Evolutionary conservation across 2,888 invertebrate genomes (phyloP), one percentile per base, ranked within the genome.

Genomic region (Pristionchus mayeri): DNA sequence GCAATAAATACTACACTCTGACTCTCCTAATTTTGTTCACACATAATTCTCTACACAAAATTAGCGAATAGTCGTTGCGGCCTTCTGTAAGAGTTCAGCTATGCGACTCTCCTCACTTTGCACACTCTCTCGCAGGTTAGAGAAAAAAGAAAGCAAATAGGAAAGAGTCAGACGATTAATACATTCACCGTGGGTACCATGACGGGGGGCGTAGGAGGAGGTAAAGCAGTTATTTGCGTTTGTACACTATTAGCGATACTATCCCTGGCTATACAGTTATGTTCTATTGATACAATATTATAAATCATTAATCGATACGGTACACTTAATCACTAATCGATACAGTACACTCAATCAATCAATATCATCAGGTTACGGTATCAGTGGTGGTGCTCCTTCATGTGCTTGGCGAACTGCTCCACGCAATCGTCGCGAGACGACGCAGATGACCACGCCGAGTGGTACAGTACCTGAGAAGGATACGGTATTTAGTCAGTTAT

Each of bases 401-500:
- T 89, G 82, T 89, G 89, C 30, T 87, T 87, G 21, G 86, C 86
- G 81, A 89, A 90, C 40, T 87, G 86, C 76, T 90, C 89, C 54
- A 89, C 91, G 85, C 92, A 93, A 57, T 92, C 93, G 86, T 94
- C 94, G 50, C 94, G 89, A 85, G 93, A 93, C 84, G 93, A 93
- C 3, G 67, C 48, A 24, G 63, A 63, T 3, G 93, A 93, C 89
- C 94, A 93, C 9, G 94, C 94, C 88, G 94, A 88, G 86, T 94
- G 93, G 91, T 94, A 94, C 86, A 94, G 91, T 9, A 94, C 89
- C 91, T 91, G 86, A 16, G 9, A 3, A 30, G 37, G 37, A 16
- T 30, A 88, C 84, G 34, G 13, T n/a, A 44, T 40, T 52, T 67
- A 44, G 78, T 50, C 76, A 0, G n/a, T 37, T 40, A 40, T 67